Evolutionary conservation across 2,888 invertebrate genomes (phyloP), one percentile per base, ranked within the genome.

Genomic region (Anthophora plumipes): DNA sequence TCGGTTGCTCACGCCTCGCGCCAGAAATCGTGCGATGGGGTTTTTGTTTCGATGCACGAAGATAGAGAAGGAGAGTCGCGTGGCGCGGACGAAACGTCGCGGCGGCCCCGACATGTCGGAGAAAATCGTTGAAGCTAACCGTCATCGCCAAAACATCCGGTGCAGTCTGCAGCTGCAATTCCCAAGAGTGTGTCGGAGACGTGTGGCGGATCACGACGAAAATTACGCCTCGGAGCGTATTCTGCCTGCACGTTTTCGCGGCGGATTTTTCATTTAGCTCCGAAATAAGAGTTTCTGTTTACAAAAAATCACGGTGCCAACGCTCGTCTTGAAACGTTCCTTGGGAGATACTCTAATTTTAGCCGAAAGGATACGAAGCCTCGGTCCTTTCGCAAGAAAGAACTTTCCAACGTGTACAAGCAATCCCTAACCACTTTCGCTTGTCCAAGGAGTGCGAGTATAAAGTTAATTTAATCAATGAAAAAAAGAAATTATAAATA

Each of bases 121-220:
- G 77, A 72, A 85, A 81, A 79, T 82, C 70, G 82, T 69, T 37
- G 71, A 71, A 68, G 68, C 61, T 9, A 71, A 70, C 46, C 80
- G 80, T 82, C 82, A 82, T 77, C 76, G 82, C 61, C 69, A 69
- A 82, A 82, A 82, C 82, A 82, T 82, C 77, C 80, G 82, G 82
- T 54, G 72, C 73, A 77, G 80, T 77, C 73, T 57, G 80, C 82
- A 82, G 82, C 82, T 82, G 82, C 80, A 63, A 67, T 76, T 80
- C 60, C 2, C 31, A 31, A 31, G 31, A 22, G 55, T 61, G 61
- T 46, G 57, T 7, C 69, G 37, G 48, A 25, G 0, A 17, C 61
- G 1, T 31, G 31, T 31, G 31, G 17, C 41, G 63, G 46, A 72
- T 69, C 67, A 60, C 66, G 72, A 61, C 71, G 80, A 82, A 69